These are phyloP conservation scores for Acanthochromis polyacanthus DNA, from an alignment of 2,113 vertebrate species.

Conservation along the genomic window DNA sequence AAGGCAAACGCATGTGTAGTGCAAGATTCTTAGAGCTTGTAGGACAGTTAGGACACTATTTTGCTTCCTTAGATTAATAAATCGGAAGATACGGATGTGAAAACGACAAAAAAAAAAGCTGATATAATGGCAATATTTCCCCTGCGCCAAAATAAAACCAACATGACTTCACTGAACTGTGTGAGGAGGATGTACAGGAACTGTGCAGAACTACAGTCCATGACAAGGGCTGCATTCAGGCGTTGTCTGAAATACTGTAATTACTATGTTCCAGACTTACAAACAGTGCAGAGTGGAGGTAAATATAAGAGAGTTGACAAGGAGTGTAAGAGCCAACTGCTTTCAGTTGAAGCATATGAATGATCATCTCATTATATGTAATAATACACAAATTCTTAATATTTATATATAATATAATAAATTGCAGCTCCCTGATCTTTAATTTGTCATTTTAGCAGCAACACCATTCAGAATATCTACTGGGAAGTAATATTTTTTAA, in stretches of 20 bases:
- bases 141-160: not conserved
- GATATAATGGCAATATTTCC: not conserved
- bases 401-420: too few relatives aligned
- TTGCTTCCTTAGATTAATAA: not conserved
- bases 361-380: too few relatives aligned
- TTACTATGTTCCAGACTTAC: not conserved
- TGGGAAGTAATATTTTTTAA: too few relatives aligned
- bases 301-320: not conserved
- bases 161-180: not conserved
- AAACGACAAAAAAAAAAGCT: not conserved
- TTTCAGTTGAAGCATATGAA: not conserved
- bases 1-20: not conserved
- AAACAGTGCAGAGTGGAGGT: not conserved
- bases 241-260: slow-evolving; percentile 2
- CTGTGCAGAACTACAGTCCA: slow-evolving; percentile 11
- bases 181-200: not conserved
- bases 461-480: too few relatives aligned
- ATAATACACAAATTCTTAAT: too few relatives aligned
- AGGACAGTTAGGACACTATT: not conserved
- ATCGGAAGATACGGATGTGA: not conserved
- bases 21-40: not conserved
- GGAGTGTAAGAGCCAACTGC: too few relatives aligned
- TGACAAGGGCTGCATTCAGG: slow-evolving; percentile 7
- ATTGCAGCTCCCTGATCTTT: not conserved
- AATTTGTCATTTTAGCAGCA: not conserved